phyloP scores from a whole-genome alignment of 2,113 vertebrate genomes.

The Phoenicopterus ruber region DNA sequence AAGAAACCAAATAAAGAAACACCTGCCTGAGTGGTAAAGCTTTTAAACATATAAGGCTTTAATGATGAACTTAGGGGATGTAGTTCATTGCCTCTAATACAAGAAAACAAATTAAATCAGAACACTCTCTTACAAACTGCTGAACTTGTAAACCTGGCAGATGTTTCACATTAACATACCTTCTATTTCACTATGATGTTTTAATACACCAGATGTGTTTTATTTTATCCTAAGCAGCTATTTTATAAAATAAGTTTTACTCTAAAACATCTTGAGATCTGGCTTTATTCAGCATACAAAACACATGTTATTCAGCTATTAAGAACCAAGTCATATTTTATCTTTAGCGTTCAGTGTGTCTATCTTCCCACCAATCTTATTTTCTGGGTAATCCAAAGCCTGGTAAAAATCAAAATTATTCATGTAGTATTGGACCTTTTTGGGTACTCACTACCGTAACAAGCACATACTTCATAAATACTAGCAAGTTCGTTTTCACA shows the following conservation, averaged over 20 bases:
- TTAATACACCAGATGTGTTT: background rate
- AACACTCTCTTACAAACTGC: background rate
- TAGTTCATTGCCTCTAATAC: background rate
- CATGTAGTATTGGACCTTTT: background rate
- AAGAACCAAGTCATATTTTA: background rate
- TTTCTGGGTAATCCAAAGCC: background rate
- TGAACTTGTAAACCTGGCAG: background rate
- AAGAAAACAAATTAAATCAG: background rate
- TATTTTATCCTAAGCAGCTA: background rate
- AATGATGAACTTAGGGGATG: background rate
- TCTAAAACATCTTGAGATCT: background rate
- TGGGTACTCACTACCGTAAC: background rate
- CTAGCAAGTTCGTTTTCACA: background rate
- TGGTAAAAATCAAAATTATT: background rate
- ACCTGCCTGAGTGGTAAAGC: background rate
- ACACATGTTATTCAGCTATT: background rate
- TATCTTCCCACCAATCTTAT: background rate
- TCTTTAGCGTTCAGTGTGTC: background rate
- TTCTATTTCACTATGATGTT: background rate
- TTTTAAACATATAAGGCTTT: background rate
- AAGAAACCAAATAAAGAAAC: background rate
- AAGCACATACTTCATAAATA: background rate
- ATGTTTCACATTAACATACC: background rate
- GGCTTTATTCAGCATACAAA: background rate
- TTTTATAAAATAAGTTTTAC: background rate